These are phyloP conservation scores for Lethenteron camtschaticum DNA, from an alignment of 2,113 vertebrate genomes.

Conservation along the genomic window DNA sequence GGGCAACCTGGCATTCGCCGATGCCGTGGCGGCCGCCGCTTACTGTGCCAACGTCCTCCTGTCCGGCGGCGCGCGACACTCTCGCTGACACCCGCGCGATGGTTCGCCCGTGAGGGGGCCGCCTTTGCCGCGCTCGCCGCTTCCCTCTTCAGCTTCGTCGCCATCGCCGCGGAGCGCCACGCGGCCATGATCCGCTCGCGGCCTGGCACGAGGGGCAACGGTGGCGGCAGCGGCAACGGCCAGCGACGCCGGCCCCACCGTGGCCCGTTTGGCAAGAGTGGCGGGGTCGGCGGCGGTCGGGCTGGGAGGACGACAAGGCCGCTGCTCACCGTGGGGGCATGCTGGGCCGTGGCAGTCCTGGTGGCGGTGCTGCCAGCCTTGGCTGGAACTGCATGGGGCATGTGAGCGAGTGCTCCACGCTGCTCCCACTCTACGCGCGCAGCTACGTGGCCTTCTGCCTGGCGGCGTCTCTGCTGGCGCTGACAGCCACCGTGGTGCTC, in stretches of 20 bases:
- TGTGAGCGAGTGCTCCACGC: constrained; percentile 41
- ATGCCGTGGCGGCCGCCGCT: constrained; percentile 54
- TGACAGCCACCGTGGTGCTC: constrained; percentile 53
- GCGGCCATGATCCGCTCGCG: constrained; percentile 44
- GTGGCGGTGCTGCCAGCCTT: constrained; percentile 57
- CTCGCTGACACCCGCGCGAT: constrained; percentile 40
- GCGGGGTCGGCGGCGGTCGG: too few relatives aligned
- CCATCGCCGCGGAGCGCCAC: constrained; percentile 77
- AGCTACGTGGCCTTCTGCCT: constrained; percentile 60
- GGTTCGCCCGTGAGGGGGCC: constrained; percentile 75
- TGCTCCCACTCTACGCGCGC: constrained; percentile 62
- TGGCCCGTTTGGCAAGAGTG: too few relatives aligned
- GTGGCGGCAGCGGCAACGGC: constrained; percentile 49
- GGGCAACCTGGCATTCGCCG: constrained; percentile 69
- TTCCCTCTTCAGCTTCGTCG: constrained; percentile 72
- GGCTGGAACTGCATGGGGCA: constrained; percentile 80
- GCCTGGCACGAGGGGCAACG: constrained; percentile 43
- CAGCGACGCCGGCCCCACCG: constrained; percentile 14
- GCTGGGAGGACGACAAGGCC: too few relatives aligned
- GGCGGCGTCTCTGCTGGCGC: constrained; percentile 56
- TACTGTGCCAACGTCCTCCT: constrained; percentile 66
- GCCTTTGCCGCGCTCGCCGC: constrained; percentile 67
- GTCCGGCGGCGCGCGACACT: constrained; percentile 43
- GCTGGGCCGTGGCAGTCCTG: constrained; percentile 59
- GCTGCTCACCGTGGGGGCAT: constrained; percentile 52